Evolutionary conservation across 1,140 invertebrate genomes (phyloP).

Genomic region (Lethrus apterus): DNA sequence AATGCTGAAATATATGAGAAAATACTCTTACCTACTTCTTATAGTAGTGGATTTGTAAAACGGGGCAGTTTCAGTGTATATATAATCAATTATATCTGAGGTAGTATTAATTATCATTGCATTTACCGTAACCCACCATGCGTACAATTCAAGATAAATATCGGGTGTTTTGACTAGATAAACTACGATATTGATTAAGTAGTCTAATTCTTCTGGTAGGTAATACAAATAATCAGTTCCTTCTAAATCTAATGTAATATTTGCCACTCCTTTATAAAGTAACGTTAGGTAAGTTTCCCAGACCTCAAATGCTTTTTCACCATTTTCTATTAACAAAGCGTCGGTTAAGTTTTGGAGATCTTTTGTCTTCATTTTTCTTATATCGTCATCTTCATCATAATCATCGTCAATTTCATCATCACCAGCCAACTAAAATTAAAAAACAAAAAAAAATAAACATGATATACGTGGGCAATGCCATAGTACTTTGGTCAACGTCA

Average conservation of each 20-base stretch:
- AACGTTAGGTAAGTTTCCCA: conserved; percentile 57
- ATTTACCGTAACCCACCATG: conserved; percentile 63
- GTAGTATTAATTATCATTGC: conserved; percentile 57
- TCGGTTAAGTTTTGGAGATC: conserved; percentile 56
- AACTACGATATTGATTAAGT: conserved; percentile 50
- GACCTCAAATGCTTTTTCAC: conserved; percentile 40
- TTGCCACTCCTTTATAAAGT: conserved; percentile 48
- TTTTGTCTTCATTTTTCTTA: conserved; percentile 49
- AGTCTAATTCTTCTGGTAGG: conserved; percentile 51
- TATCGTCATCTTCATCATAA: conserved; percentile 40
- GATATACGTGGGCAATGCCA: too few relatives aligned
- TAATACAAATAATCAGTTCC: conserved; percentile 50
- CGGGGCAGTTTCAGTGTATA: conserved; percentile 27
- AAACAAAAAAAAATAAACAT: background rate
- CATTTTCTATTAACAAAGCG: conserved; percentile 42
- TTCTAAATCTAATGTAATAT: conserved; percentile 44
- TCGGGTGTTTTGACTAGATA: conserved; percentile 48
- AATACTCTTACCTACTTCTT: conserved; percentile 22
- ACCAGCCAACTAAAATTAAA: conserved; percentile 14
- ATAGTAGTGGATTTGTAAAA: conserved; percentile 17
- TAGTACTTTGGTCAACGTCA: too few relatives aligned
- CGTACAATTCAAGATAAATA: conserved; percentile 53
- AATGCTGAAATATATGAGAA: too few relatives aligned
- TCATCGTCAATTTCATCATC: conserved; percentile 24
- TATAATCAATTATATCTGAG: conserved; percentile 44